These are phyloP conservation scores for Rhizomys pruinosus DNA, from an alignment of 2,113 vertebrate genomes.

Conservation along the genomic window DNA sequence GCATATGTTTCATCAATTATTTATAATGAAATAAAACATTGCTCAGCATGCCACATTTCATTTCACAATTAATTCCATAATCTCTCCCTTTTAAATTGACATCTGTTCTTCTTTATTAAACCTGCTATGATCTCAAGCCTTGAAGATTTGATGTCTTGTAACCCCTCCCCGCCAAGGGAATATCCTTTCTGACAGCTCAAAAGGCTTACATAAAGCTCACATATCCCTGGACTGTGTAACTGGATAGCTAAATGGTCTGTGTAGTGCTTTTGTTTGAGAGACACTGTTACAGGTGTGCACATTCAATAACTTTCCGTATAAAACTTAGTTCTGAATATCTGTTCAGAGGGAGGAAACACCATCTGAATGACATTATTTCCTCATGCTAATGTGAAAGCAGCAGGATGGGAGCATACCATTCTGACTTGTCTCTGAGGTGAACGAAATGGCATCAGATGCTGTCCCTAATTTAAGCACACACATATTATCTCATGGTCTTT, in stretches of 20 bases:
- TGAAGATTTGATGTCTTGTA: slow-evolving; percentile 62
- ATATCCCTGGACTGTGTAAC: slow-evolving; percentile 19
- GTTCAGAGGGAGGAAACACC: slow-evolving; percentile 57
- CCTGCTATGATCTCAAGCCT: slow-evolving; percentile 68
- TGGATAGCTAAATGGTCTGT: slow-evolving; percentile 35
- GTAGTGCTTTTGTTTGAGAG: slow-evolving; percentile 41
- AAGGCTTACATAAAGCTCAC: slow-evolving; percentile 54
- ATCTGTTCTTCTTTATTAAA: slow-evolving; percentile 73
- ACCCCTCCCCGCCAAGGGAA: slow-evolving; percentile 63
- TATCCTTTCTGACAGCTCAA: slow-evolving; percentile 52
- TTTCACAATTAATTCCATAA: slow-evolving; percentile 68
- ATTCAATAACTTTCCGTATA: slow-evolving; percentile 42
- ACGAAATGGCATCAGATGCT: slow-evolving; percentile 61
- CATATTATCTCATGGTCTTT: slow-evolving; percentile 83
- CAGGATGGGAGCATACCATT: slow-evolving; percentile 64
- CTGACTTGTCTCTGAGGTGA: slow-evolving; percentile 59
- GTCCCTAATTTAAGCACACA: slow-evolving; percentile 76
- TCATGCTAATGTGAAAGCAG: slow-evolving; percentile 60
- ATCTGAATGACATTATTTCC: slow-evolving; percentile 57
- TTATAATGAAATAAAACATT: slow-evolving; percentile 65
- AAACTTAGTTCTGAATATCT: slow-evolving; percentile 51
- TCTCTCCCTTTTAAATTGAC: slow-evolving; percentile 69
- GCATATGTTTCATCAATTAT: slow-evolving; percentile 2
- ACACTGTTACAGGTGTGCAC: slow-evolving; percentile 46
- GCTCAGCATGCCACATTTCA: slow-evolving; percentile 51